Evolutionary conservation across 2,797 vertebrate genomes (phyloP), one percentile per base, ranked within the genome.

Genomic region (Gouania willdenowi): DNA sequence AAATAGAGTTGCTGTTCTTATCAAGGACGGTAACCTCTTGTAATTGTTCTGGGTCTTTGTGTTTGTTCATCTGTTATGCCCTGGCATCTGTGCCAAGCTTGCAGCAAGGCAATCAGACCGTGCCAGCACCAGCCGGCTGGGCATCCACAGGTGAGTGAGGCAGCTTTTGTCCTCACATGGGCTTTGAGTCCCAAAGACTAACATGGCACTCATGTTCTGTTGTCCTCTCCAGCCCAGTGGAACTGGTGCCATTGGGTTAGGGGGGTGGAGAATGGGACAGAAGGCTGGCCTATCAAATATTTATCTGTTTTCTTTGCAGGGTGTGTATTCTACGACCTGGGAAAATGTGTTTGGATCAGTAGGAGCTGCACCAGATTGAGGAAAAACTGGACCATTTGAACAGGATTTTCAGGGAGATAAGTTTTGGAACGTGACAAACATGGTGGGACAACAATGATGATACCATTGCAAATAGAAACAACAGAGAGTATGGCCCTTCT

Each of bases 31-130:
- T 55, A 71, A 66, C 70, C 73, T 42, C 61, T 73, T 64, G 80
- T 79, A 81, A 79, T 77, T 72, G 66, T 71, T 66, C 54, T 21
- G 47, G 68, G 21, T 66, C 57, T 71, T 53, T 68, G 53, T 83
- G 75, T 87, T 82, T 87, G 76, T 81, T 85, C 73, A 82, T 85
- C 77, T 85, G 83, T 70, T 80, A 59, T 75, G 69, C 41, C 66
- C 61, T 79, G 72, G 76, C 69, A 73, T 68, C 62, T 72, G 75
- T 57, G 55, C n/a, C 2, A 33, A 1, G 41, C 54, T 51, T 25
- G 18, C 12, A 52, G 71, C 69, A 67, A 66, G 56, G 48, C 55
- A 52, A 77, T 70, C 55, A 60, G 39, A 38, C 46, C 17, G 45
- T 28, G 51, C 71, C 76, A 72, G 68, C 67, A 58, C 49, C 68